Evolutionary conservation across 2,113 vertebrate genomes (phyloP).

Genomic region (Athene cunicularia): DNA sequence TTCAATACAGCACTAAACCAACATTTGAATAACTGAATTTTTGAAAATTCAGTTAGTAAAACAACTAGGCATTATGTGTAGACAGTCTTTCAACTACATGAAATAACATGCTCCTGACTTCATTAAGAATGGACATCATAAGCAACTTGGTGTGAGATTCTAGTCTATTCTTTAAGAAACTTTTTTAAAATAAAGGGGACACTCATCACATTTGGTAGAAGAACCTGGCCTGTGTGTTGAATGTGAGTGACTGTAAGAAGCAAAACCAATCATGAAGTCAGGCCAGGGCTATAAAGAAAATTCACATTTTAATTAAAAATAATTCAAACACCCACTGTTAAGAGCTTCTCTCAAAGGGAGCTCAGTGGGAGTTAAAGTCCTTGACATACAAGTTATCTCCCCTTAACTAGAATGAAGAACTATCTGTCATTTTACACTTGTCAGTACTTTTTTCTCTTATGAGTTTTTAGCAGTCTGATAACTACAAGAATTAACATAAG

Average conservation of each 20-base stretch:
- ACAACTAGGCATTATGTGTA: background rate
- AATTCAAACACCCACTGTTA: slow-evolving; percentile 9
- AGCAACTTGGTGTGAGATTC: background rate
- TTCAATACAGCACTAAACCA: background rate
- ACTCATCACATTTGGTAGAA: background rate
- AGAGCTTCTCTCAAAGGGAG: background rate
- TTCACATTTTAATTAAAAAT: slow-evolving; percentile 25
- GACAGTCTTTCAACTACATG: background rate
- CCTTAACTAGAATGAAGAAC: background rate
- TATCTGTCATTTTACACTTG: background rate
- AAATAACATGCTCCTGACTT: background rate
- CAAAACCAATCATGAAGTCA: background rate
- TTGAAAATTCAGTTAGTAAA: background rate
- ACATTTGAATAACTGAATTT: background rate
- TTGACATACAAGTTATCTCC: background rate
- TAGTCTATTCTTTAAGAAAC: background rate
- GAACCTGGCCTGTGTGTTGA: background rate
- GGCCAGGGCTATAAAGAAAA: background rate
- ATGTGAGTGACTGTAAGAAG: background rate
- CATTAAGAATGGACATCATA: background rate
- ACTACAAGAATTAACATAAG: background rate
- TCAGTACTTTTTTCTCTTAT: background rate
- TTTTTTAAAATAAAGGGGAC: background rate
- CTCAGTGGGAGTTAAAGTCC: background rate
- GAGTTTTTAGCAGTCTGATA: background rate